A percentile compares a stretch with the other conserved stretches of the same genome.
phyloP scores from a whole-genome alignment of 64 coral and sea anemone species.

The Platygyra sinensis region DNA sequence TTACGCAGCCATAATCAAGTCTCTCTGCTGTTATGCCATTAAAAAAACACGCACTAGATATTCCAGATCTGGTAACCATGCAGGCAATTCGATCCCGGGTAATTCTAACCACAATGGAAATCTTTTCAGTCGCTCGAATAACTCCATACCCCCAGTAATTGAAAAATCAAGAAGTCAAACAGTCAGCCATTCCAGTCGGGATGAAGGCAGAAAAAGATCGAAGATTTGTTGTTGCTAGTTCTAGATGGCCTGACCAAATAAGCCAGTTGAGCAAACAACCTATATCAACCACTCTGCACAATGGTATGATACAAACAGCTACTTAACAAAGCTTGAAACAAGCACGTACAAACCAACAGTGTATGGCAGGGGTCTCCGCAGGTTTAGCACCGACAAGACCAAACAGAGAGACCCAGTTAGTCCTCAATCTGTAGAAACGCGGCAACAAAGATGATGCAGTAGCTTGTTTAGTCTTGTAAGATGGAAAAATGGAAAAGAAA shows the following conservation, averaged over 20 bases:
- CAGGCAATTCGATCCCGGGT: neutral
- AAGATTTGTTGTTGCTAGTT: neutral
- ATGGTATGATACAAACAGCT: no score
- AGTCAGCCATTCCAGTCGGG: neutral
- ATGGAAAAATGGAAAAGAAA: no score
- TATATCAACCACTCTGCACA: no score
- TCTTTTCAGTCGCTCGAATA: neutral
- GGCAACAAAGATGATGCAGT: no score
- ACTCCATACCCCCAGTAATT: neutral
- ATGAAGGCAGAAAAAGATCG: neutral
- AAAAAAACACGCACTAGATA: neutral
- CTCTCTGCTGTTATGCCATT: neutral
- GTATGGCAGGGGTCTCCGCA: no score
- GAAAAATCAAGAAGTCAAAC: conserved; percentile 3
- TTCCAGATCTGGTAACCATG: neutral
- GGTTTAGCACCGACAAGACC: no score
- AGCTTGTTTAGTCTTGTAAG: no score
- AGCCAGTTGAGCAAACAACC: no score
- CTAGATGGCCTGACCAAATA: neutral
- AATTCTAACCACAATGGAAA: neutral
- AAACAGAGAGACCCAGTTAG: no score
- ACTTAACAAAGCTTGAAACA: no score
- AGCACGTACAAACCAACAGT: no score
- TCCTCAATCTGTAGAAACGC: no score
- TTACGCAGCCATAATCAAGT: conserved; percentile 43